These are phyloP conservation scores for Sminthurinus signatus DNA, from an alignment of 1,140 invertebrate genomes.

Conservation along the genomic window DNA sequence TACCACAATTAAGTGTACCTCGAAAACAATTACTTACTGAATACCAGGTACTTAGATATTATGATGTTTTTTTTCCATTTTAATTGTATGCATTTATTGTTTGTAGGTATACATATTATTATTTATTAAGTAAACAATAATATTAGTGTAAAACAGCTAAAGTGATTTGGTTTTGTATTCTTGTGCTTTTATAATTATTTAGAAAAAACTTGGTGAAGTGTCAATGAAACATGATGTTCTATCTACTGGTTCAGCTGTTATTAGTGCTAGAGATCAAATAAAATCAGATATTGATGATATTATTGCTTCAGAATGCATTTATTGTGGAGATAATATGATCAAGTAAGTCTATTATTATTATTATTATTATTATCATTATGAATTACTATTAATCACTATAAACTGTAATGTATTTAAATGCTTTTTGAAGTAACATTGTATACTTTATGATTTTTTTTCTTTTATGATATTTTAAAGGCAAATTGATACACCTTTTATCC, in stretches of 20 bases:
- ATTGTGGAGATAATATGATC: constrained; percentile 65
- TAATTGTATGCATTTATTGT: too few relatives aligned
- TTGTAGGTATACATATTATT: neutral
- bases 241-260: constrained; percentile 51
- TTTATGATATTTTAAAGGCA: constrained; percentile 50
- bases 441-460: too few relatives aligned
- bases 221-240: constrained; percentile 52
- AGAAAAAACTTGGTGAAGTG: constrained; percentile 50
- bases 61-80: neutral
- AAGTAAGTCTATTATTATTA: too few relatives aligned
- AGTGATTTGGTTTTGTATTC: neutral
- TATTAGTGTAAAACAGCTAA: neutral
- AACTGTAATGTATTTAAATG: too few relatives aligned
- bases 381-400: too few relatives aligned
- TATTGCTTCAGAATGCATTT: constrained; percentile 83
- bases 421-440: too few relatives aligned
- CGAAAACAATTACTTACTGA: constrained; percentile 50
- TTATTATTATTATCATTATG: too few relatives aligned
- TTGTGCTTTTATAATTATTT: too few relatives aligned
- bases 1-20: constrained; percentile 56
- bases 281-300: constrained; percentile 81
- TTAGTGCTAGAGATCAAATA: constrained; percentile 61
- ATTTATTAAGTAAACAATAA: neutral
- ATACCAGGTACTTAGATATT: constrained; percentile 46
- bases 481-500: constrained; percentile 77